Base-by-base conservation (phyloP, 2,113 vertebrate genomes). In the Sisor rabdophorus region DNA sequence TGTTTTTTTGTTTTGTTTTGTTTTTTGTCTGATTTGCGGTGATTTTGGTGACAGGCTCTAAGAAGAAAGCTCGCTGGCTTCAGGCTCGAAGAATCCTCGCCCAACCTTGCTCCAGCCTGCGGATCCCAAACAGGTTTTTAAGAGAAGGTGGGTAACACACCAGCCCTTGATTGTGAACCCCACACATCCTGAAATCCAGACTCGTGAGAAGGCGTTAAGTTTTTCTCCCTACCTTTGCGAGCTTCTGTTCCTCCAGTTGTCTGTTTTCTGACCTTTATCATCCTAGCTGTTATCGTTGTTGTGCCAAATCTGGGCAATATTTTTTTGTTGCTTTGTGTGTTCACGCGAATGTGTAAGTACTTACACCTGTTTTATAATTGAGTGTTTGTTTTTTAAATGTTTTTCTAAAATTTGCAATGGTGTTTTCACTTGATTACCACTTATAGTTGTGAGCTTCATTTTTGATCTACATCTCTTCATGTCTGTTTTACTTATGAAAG, bases 51-150 rank as follows among this genome's bases (percentile, higher is more conserved):
- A 90, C 87, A 89, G 87, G 89, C 81, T 87, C 81, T 90, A 89
- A 94, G 87, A 93, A 93, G 88, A 90, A 92, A 88, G 87, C 90
- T 80, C 75, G 86, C 77, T 92, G 90, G 91, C 84, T 94, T 82
- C 91, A 93, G 82, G 91, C 92, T 86, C 89, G 93, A 80, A 92
- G 90, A 75, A 88, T 89, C 85, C 95, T 95, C 87, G 84, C 91
- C 86, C 92, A 91, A 61, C 93, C 89, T 73, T 90, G 89, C 87
- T 92, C 90, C 82, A 91, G 91, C 91, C 89, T 93, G 83, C 89
- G 94, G 87, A 92, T 92, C 86, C 89, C 75, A 84, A 90, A 93
- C 90, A 92, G 92, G 82, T 93, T 94, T 89, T 89, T 94, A 84
- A 93, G 93, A 92, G 89, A 92, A 90, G 92, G 92, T 91, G 89